A percentile compares a stretch with the other conserved stretches of the same genome.
Evolutionary conservation across 2,797 vertebrate species (phyloP).

Genomic region (Microchirus variegatus): DNA sequence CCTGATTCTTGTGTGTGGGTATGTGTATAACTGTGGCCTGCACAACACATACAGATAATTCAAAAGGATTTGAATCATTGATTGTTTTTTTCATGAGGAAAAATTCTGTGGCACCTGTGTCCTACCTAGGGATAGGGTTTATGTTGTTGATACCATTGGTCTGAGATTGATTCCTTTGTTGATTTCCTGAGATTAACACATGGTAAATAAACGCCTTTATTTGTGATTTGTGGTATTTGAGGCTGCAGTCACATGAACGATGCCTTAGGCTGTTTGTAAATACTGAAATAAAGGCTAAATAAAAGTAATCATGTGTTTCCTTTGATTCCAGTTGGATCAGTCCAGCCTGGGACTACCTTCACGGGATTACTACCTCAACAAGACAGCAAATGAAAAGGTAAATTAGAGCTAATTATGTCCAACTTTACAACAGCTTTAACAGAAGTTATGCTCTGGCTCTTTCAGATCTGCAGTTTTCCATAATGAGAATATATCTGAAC

Average conservation of each 20-base stretch:
- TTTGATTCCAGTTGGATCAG: slow-evolving; percentile 88
- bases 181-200: too few relatives aligned
- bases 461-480: neutral
- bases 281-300: slow-evolving; percentile 15
- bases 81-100: neutral
- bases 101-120: neutral
- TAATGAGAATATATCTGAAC: too few relatives aligned
- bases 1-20: neutral
- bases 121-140: neutral
- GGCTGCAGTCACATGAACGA: slow-evolving; percentile 17
- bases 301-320: slow-evolving; percentile 35
- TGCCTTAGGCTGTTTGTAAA: slow-evolving; percentile 22
- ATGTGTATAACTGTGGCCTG: too few relatives aligned
- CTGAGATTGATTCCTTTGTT: neutral
- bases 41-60: neutral
- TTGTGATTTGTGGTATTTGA: too few relatives aligned
- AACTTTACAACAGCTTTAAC: neutral
- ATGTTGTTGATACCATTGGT: neutral
- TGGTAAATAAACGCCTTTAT: too few relatives aligned
- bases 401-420: neutral
- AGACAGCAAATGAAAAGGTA: slow-evolving; percentile 95
- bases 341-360: slow-evolving; percentile 93
- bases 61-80: neutral
- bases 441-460: neutral
- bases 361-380: slow-evolving; percentile 96